These are phyloP conservation scores for Acanthococcus lagerstroemiae DNA, from an alignment of 2,888 invertebrate species.

Conservation along the genomic window DNA sequence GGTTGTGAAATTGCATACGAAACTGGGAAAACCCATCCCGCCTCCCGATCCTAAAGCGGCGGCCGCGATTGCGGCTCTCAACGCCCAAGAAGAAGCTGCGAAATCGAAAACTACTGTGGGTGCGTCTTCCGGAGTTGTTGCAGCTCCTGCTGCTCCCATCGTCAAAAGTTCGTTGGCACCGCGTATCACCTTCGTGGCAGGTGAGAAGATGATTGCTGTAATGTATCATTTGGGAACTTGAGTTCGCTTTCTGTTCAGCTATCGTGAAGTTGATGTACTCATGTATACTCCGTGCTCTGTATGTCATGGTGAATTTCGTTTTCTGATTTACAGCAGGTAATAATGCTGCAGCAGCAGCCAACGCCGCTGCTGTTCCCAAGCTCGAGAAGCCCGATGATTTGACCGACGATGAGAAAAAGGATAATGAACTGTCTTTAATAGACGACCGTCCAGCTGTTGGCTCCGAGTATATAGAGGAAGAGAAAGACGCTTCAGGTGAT, in stretches of 20 bases:
- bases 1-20: conserved; percentile 85
- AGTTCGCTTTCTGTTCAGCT: neutral
- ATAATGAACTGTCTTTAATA: conserved; percentile 41
- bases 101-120: conserved; percentile 78
- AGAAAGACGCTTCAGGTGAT: conserved; percentile 86
- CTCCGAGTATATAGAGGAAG: conserved; percentile 95
- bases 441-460: conserved; percentile 80
- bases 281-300: neutral
- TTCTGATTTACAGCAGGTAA: neutral
- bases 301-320: neutral
- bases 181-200: conserved; percentile 28
- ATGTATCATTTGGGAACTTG: neutral
- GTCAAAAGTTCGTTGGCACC: conserved; percentile 4
- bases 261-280: neutral
- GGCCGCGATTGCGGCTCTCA: conserved; percentile 50
- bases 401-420: conserved; percentile 44
- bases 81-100: conserved; percentile 48
- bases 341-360: neutral
- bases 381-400: conserved; percentile 37
- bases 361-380: conserved; percentile 5
- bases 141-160: neutral
- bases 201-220: neutral
- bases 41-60: conserved; percentile 72
- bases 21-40: conserved; percentile 94
- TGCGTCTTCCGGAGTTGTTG: conserved; percentile 44